Conservation (phyloP, 92 coral and sea anemone genomes). For the Galaxea fascicularis region DNA sequence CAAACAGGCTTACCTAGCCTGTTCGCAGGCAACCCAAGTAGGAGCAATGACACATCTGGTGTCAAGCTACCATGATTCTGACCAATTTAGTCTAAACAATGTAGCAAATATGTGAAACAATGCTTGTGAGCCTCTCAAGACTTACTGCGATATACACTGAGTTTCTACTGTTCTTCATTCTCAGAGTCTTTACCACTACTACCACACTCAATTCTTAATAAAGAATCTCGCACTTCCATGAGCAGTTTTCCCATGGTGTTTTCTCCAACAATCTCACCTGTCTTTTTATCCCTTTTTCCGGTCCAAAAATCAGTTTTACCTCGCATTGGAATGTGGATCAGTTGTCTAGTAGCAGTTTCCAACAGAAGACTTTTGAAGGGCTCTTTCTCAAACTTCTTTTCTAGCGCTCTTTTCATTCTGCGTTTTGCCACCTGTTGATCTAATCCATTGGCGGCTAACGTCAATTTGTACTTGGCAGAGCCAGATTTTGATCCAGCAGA, state of each 20-base stretch:
- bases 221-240: slow-evolving; percentile 83
- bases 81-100: too few relatives aligned
- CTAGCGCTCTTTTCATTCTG: slow-evolving; percentile 83
- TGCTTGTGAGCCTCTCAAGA: too few relatives aligned
- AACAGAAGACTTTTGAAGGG: slow-evolving; percentile 75
- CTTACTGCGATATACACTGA: too few relatives aligned
- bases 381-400: slow-evolving; percentile 72
- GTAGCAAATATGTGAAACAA: too few relatives aligned
- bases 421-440: slow-evolving; percentile 76
- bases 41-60: too few relatives aligned
- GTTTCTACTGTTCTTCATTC: background rate
- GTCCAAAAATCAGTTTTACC: slow-evolving; percentile 91
- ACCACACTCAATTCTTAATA: background rate
- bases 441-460: slow-evolving; percentile 72
- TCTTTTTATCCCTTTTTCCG: slow-evolving; percentile 78
- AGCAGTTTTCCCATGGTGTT: slow-evolving; percentile 84
- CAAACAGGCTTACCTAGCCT: too few relatives aligned
- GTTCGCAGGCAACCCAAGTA: too few relatives aligned
- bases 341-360: slow-evolving; percentile 54
- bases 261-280: slow-evolving; percentile 84
- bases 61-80: too few relatives aligned
- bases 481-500: slow-evolving; percentile 93
- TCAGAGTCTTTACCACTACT: background rate
- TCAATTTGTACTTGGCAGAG: slow-evolving; percentile 67
- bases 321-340: slow-evolving; percentile 84